Percentiles rank a stretch among this genome's conserved stretches.
Conservation (phyloP, 1,140 invertebrate genomes). For the Dreissena polymorpha region DNA sequence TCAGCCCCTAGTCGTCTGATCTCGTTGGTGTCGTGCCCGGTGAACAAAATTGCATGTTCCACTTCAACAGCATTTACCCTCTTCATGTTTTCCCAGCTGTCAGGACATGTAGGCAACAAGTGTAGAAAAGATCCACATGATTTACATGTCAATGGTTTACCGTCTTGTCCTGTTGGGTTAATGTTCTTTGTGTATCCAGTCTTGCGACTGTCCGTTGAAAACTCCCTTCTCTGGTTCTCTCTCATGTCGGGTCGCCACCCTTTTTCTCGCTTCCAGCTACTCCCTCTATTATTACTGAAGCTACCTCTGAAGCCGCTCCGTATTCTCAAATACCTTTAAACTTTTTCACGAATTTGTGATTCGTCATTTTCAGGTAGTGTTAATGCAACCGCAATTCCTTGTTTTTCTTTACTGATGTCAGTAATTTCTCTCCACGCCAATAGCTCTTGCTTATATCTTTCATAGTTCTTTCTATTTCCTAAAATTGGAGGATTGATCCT, state of each 20-base stretch:
- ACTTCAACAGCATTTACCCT: slow-evolving; percentile 43
- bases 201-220: no score
- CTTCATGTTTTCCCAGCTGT: slow-evolving; percentile 46
- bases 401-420: slow-evolving; percentile 25
- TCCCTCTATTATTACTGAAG: no score
- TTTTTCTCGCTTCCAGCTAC: no score
- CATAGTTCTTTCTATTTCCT: slow-evolving; percentile 38
- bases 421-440: slow-evolving; percentile 41
- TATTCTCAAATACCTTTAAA: no score
- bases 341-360: slow-evolving; percentile 43
- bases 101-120: slow-evolving; percentile 23
- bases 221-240: no score
- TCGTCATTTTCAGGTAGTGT: slow-evolving; percentile 40
- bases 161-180: slow-evolving; percentile 15
- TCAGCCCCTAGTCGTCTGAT: slow-evolving; percentile 35
- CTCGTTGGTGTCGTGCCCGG: slow-evolving; percentile 38
- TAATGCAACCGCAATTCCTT: slow-evolving; percentile 39
- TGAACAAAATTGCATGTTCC: slow-evolving; percentile 48
- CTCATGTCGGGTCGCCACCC: no score
- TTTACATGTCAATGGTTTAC: slow-evolving; percentile 21
- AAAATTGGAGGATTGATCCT: slow-evolving; percentile 34
- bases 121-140: slow-evolving; percentile 39
- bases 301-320: no score
- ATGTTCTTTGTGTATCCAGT: slow-evolving; percentile 57
- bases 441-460: slow-evolving; percentile 41